Base-by-base conservation (phyloP, 2,888 invertebrate species). In the Polyommatus icarus region DNA sequence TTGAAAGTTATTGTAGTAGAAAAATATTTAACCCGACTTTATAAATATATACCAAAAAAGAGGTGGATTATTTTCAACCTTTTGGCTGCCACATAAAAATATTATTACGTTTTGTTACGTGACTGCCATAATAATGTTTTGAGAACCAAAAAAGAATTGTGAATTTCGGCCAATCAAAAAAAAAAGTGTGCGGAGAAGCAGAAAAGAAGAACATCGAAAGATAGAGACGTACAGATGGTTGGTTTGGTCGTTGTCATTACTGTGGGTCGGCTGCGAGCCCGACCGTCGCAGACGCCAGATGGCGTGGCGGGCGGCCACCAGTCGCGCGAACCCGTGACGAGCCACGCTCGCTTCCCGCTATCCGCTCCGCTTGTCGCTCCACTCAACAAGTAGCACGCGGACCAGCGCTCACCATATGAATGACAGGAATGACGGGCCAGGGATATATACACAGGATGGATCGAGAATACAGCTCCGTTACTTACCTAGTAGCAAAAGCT, bases 231-330 rank as follows among this genome's bases (percentile, higher is more conserved):
- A 94, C 94, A 94, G 91, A 90, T 93, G 92, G 91, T 93, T 93
- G 88, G 91, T 91, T 84, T 94, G 93, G 91, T 94, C 94, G 86
- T 93, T 89, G 87, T 94, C 94, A 91, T 91, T 93, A 90, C 88
- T 89, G 88, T 93, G 92, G 78, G 92, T 87, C 82, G 93, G 94
- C 88, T 93, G 94, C 84, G 94, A 94, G 87, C 92, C 94, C 85
- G 94, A 94, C 85, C 94, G 93, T 87, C 96, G 94, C 89, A 96
- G 94, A 87, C 96, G 95, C 96, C 96, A 96, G 95, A 96, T 95
- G 95, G 96, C 96, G 94, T 95, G 95, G 91, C 96, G 95, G 85
- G 96, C 96, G 91, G 96, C 96, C 95, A 96, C 96, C 89, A 96
- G 95, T 91, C 96, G 95, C 90, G 95, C 96, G 91, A 96, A 95